These are phyloP conservation scores for Phenacoccus solenopsis DNA, from an alignment of 1,140 invertebrate genomes.

Conservation along the genomic window DNA sequence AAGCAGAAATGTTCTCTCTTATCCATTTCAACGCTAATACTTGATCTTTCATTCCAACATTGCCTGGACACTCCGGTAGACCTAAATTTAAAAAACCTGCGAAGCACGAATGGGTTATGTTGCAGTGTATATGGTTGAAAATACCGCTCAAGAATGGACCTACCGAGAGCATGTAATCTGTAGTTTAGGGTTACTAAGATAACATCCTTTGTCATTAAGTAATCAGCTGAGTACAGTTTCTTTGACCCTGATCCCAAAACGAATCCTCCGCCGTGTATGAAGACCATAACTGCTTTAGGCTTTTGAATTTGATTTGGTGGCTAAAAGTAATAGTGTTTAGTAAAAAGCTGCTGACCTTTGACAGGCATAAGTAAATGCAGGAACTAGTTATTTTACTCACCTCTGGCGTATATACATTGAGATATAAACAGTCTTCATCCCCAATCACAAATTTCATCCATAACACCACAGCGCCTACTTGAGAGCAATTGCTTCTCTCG, in stretches of 20 bases:
- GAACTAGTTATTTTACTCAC: constrained; percentile 24
- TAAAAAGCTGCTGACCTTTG: background rate
- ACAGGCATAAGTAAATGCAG: no score
- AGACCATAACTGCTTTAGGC: constrained; percentile 37
- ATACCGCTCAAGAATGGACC: background rate
- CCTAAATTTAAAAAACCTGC: constrained; percentile 42
- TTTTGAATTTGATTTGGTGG: background rate
- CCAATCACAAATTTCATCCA: constrained; percentile 10
- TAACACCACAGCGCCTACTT: background rate
- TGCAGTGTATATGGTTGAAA: background rate
- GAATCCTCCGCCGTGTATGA: constrained; percentile 39
- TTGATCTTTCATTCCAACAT: constrained; percentile 64
- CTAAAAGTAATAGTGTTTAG: background rate
- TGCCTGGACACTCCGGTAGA: constrained; percentile 49
- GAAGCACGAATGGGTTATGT: background rate
- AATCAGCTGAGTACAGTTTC: constrained; percentile 34
- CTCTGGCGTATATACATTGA: constrained; percentile 33
- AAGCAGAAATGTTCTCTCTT: constrained; percentile 51
- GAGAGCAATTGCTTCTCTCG: background rate
- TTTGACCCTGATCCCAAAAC: constrained; percentile 32
- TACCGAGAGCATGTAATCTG: constrained; percentile 40
- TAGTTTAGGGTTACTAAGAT: constrained; percentile 44
- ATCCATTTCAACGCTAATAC: constrained; percentile 58
- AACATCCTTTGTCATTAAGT: constrained; percentile 41
- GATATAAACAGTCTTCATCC: constrained; percentile 32